Conservation (phyloP, 1,140 invertebrate genomes). For the Polyergus mexicanus region DNA sequence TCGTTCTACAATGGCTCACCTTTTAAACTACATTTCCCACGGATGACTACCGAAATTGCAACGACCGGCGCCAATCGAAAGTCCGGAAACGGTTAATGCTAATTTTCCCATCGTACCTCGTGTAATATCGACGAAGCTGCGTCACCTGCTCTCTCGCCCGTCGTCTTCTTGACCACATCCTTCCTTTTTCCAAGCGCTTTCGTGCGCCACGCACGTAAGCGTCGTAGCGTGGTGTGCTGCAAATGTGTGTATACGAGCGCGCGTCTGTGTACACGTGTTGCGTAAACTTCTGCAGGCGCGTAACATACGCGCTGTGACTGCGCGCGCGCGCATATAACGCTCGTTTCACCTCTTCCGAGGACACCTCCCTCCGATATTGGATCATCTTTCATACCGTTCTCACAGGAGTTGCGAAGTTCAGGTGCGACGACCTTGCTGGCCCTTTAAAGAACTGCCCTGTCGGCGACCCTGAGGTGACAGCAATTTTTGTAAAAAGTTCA, state of each 20-base stretch:
- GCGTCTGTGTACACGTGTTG: slow-evolving; percentile 32
- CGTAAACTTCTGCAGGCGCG: slow-evolving; percentile 17
- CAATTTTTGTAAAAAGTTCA: slow-evolving; percentile 66
- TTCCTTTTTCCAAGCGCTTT: slow-evolving; percentile 73
- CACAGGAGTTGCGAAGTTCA: slow-evolving; percentile 76
- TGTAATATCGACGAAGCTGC: slow-evolving; percentile 55
- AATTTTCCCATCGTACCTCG: slow-evolving; percentile 58
- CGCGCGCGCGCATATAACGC: slow-evolving; percentile 16
- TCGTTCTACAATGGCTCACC: neutral
- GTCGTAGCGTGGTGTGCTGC: neutral
- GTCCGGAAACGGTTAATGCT: slow-evolving; percentile 57
- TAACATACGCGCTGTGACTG: no score
- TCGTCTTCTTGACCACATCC: slow-evolving; percentile 80
- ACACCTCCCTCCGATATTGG: slow-evolving; percentile 62
- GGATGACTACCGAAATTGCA: neutral
- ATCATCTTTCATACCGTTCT: slow-evolving; percentile 82
- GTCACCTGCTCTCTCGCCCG: slow-evolving; percentile 72
- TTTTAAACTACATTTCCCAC: slow-evolving; percentile 8
- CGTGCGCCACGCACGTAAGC: slow-evolving; percentile 62
- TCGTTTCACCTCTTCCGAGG: slow-evolving; percentile 53
- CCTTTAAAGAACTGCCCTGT: slow-evolving; percentile 76
- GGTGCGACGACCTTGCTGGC: slow-evolving; percentile 79
- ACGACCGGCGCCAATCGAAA: slow-evolving; percentile 44
- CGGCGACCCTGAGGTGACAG: slow-evolving; percentile 63
- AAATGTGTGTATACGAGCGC: no score